Percentiles rank a stretch among this genome's conserved stretches.
Evolutionary conservation across 2,888 invertebrate genomes (phyloP).

Genomic region (Heliothis peltigera): DNA sequence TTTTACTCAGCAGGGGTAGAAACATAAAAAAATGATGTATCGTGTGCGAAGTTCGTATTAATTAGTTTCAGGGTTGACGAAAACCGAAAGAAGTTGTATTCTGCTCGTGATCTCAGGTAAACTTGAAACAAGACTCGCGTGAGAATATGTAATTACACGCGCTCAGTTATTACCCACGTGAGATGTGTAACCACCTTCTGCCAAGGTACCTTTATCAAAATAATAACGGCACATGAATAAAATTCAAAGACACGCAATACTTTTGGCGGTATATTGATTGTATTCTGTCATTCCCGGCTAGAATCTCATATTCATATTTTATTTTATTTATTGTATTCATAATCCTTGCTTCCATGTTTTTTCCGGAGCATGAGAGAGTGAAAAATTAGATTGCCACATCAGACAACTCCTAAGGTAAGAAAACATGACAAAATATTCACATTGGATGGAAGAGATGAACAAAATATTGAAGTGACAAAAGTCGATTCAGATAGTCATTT

Average conservation of each 20-base stretch:
- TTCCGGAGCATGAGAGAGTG: no score
- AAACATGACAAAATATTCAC: neutral
- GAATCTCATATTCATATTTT: no score
- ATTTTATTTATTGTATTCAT: no score
- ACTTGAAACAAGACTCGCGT: constrained; percentile 43
- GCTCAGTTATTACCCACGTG: constrained; percentile 1
- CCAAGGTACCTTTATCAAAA: neutral
- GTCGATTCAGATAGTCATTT: neutral
- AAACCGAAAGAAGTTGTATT: constrained; percentile 21
- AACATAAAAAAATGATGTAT: neutral
- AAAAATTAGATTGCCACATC: no score
- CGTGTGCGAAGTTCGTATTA: constrained; percentile 7
- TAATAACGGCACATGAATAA: neutral
- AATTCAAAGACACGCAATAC: no score
- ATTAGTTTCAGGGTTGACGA: constrained; percentile 21
- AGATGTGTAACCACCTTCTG: neutral
- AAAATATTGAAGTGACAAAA: neutral
- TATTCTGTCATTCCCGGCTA: no score
- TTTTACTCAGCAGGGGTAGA: neutral
- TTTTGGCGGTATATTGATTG: no score
- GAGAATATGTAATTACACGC: constrained; percentile 28
- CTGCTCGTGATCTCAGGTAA: constrained; percentile 30
- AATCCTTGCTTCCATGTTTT: no score
- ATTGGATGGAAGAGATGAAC: neutral
- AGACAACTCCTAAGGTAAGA: neutral